Conservation (phyloP, 2,113 vertebrate genomes). For the Sinocyclocheilus maitianheensis region DNA sequence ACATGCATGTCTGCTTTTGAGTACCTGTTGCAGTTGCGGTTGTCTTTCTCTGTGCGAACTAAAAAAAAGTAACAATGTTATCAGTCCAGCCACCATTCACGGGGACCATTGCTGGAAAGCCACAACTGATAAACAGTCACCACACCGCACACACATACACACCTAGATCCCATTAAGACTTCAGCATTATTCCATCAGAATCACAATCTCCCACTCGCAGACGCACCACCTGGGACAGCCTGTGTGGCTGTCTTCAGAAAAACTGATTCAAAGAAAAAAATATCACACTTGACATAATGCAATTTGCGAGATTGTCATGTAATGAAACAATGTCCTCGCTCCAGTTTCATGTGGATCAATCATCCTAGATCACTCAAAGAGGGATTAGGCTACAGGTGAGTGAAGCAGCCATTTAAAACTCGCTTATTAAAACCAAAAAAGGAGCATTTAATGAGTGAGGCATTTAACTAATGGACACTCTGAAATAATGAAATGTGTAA, state of each 20-base stretch:
- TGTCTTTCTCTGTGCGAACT: not conserved
- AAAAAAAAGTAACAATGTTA: not conserved
- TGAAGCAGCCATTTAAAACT: slow-evolving; percentile 29
- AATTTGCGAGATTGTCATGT: slow-evolving; percentile 3
- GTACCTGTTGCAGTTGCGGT: not conserved
- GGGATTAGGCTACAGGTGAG: slow-evolving; percentile 1
- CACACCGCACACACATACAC: not conserved
- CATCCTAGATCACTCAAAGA: not conserved
- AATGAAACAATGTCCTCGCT: slow-evolving; percentile 13
- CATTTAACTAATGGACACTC: slow-evolving; percentile 53
- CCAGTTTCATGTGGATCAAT: not conserved
- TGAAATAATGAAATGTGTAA: slow-evolving; percentile 59
- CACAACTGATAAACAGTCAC: not conserved
- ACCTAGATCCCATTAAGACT: not conserved
- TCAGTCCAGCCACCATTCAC: slow-evolving; percentile 8
- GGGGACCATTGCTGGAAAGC: not conserved
- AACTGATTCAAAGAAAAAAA: slow-evolving; percentile 7
- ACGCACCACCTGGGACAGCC: slow-evolving; percentile 32
- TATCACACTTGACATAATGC: slow-evolving; percentile 19
- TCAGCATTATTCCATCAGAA: slow-evolving; percentile 22
- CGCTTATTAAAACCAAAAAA: slow-evolving; percentile 60
- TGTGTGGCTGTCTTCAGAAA: not conserved
- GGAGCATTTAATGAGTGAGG: slow-evolving; percentile 53
- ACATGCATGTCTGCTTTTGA: not conserved
- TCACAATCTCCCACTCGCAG: slow-evolving; percentile 4